Percentiles rank a stretch among this genome's conserved stretches.
Evolutionary conservation across 2,888 invertebrate species (phyloP).

Genomic region (Sphaerophoria taeniata): DNA sequence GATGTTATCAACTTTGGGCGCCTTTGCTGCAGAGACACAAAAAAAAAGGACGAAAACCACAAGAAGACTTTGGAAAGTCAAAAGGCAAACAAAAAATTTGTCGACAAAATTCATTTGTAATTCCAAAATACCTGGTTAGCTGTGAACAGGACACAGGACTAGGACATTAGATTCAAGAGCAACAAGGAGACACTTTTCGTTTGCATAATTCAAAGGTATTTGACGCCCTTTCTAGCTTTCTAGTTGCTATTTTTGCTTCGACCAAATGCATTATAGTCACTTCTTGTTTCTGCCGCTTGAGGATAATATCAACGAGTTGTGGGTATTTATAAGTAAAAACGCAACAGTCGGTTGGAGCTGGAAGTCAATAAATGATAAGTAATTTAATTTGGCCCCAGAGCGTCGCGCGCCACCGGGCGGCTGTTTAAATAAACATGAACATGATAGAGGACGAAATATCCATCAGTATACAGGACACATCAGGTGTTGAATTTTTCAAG

Average conservation of each 20-base stretch:
- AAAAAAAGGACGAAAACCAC: slow-evolving; percentile 23
- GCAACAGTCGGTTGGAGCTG: slow-evolving; percentile 40
- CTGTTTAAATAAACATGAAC: slow-evolving; percentile 25
- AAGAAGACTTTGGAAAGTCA: slow-evolving; percentile 45
- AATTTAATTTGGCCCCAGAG: slow-evolving; percentile 28
- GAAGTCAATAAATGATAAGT: slow-evolving; percentile 65
- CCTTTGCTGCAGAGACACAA: slow-evolving; percentile 33
- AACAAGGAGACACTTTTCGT: slow-evolving; percentile 62
- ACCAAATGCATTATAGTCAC: slow-evolving; percentile 53
- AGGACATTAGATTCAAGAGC: slow-evolving; percentile 49
- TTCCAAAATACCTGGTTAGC: slow-evolving; percentile 68
- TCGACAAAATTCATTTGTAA: slow-evolving; percentile 72
- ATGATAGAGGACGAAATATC: not conserved
- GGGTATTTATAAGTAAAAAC: not conserved
- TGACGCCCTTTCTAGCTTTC: slow-evolving; percentile 70
- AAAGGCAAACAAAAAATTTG: slow-evolving; percentile 68
- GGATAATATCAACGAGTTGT: too few species aligned
- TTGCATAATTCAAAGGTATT: slow-evolving; percentile 71
- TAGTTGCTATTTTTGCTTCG: slow-evolving; percentile 49
- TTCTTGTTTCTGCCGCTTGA: not conserved
- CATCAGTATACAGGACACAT: slow-evolving; percentile 2
- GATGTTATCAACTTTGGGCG: slow-evolving; percentile 72
- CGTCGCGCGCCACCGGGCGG: too few species aligned
- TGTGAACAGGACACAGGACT: slow-evolving; percentile 19
- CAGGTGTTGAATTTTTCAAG: slow-evolving; percentile 1